Conservation (phyloP, 2,888 invertebrate species). For the Pasiphila rectangulata region DNA sequence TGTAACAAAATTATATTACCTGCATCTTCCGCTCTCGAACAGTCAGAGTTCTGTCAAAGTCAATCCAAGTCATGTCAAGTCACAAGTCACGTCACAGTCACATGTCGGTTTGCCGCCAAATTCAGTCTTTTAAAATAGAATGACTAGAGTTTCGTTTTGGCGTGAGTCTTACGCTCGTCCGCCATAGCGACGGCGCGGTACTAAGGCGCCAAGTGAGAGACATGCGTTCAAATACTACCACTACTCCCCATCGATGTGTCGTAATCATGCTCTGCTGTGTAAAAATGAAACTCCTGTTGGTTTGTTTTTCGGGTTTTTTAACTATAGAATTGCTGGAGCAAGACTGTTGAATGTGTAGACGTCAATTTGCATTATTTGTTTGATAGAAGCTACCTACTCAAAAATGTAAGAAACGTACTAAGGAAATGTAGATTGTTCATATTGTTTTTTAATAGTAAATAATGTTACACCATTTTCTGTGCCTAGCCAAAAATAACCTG, state of each 20-base stretch:
- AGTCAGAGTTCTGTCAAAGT: slow-evolving; percentile 44
- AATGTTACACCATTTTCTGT: too few relatives aligned
- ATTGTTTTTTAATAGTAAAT: too few relatives aligned
- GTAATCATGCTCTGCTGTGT: slow-evolving; percentile 40
- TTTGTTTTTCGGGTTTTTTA: too few relatives aligned
- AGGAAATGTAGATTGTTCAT: too few relatives aligned
- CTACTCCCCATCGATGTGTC: slow-evolving; percentile 53
- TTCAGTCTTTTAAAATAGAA: slow-evolving; percentile 38
- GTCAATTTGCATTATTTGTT: too few relatives aligned
- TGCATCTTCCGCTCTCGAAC: slow-evolving; percentile 29
- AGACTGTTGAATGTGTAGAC: too few relatives aligned
- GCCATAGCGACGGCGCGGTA: slow-evolving; percentile 65
- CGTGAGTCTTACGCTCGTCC: slow-evolving; percentile 55
- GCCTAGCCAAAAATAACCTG: too few relatives aligned
- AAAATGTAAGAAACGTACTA: too few relatives aligned
- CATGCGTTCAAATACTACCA: slow-evolving; percentile 68
- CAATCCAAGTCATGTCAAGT: slow-evolving; percentile 39
- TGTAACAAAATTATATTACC: slow-evolving; percentile 38
- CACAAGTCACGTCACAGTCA: slow-evolving; percentile 37
- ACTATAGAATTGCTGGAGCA: too few relatives aligned
- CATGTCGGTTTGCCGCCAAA: slow-evolving; percentile 30
- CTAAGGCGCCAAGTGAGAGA: slow-evolving; percentile 50
- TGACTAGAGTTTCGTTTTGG: slow-evolving; percentile 65
- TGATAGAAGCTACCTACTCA: too few relatives aligned
- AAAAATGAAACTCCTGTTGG: background rate